Evolutionary conservation across 2,888 invertebrate genomes (phyloP), one percentile per base, ranked within the genome.

Genomic region (Bursaphelenchus okinawaensis): DNA sequence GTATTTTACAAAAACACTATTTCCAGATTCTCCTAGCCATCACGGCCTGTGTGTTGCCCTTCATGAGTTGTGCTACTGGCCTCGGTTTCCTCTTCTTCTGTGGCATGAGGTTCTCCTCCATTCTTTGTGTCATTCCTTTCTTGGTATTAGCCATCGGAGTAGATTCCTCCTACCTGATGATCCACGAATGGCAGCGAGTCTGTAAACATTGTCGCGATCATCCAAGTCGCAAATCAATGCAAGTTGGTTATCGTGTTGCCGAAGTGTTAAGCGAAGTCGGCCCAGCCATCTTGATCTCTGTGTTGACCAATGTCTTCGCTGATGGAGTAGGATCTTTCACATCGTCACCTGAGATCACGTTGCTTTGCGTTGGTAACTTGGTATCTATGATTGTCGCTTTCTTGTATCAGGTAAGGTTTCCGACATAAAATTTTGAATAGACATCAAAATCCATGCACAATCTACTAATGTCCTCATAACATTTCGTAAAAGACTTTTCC

Each of bases 181-280:
- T 80, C 50, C 79, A 79, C 63, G 79, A 79, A 69, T 80, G 79
- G 79, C 79, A 79, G 65, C 64, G 78, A 24, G 79, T 79, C 23
- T 50, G 60, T 23, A 79, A 79, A 55, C 78, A 78, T 57, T 77
- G 75, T 56, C 67, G 77, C 6, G 76, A 78, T 40, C 70, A 73
- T 4, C 78, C 78, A 1, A 68, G 66, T 12, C 72, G 77, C 27
- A 76, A 75, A 55, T 76, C 77, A 62, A 71, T 67, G 27, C 31
- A 72, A 27, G 77, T 79, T 7, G 79, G 79, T 4, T 76, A 75
- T 60, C 65, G 79, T 20, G 72, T 79, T 70, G 69, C 73, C 19
- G 77, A 79, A 67, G 73, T 76, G 54, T 69, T 79, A 56, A 73
- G 74, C 4, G 79, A 79, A 69, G 76, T 79, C 19, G 79, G 79